Evolutionary conservation across 2,797 vertebrate genomes (phyloP).

Genomic region (Pangasius sanitwongsei): DNA sequence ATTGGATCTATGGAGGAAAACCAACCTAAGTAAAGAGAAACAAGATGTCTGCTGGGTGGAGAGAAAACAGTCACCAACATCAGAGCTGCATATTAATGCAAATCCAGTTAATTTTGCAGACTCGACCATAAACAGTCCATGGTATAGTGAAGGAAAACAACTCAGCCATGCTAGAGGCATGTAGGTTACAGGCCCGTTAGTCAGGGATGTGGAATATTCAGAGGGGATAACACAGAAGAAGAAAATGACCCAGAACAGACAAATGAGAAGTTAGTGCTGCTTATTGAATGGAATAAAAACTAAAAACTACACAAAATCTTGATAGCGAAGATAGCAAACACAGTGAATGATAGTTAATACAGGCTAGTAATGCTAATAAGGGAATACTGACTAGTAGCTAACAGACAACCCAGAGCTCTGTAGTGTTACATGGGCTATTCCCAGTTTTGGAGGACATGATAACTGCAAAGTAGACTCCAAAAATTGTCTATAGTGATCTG

Average conservation of each 20-base stretch:
- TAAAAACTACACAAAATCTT: not conserved
- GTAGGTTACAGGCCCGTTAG: not conserved
- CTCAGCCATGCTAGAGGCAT: not conserved
- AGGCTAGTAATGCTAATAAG: not conserved
- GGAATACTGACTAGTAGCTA: not conserved
- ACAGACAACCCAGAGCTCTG: not conserved
- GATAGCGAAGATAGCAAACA: not conserved
- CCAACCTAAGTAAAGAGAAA: not conserved
- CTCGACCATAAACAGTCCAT: not conserved
- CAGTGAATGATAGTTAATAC: not conserved
- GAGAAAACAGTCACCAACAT: not conserved
- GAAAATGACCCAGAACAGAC: not conserved
- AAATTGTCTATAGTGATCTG: not conserved
- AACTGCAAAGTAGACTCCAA: not conserved
- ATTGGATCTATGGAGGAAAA: not conserved
- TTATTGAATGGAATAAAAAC: not conserved
- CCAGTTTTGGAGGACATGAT: not conserved
- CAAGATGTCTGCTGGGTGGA: not conserved
- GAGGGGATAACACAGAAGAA: not conserved
- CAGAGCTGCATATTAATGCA: not conserved
- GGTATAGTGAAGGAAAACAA: not conserved
- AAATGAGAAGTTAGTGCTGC: not conserved
- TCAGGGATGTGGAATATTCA: not conserved
- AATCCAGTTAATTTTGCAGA: not conserved
- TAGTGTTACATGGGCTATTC: not conserved